These are phyloP conservation scores for Holotrichia oblita DNA, from an alignment of 1,140 invertebrate genomes.

Conservation along the genomic window DNA sequence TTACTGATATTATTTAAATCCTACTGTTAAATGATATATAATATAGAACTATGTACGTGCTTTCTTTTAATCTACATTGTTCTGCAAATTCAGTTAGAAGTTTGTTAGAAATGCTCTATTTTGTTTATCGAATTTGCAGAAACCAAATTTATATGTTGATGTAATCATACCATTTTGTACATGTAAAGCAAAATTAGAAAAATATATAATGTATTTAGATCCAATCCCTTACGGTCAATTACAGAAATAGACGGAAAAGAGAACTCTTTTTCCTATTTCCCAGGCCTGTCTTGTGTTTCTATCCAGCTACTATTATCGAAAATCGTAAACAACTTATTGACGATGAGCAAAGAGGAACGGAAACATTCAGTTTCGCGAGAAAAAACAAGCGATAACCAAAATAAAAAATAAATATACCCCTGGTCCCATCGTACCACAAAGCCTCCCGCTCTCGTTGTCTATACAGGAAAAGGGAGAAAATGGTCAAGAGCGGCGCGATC, in stretches of 20 bases:
- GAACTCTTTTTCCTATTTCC: neutral
- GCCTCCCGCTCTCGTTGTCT: neutral
- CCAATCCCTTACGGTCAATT: neutral
- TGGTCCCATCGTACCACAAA: neutral
- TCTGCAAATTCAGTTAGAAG: too few species aligned
- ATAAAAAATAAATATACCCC: conserved; percentile 12
- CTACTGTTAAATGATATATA: too few species aligned
- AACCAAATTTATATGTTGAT: too few species aligned
- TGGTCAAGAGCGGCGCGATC: conserved; percentile 49
- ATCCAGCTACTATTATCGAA: conserved; percentile 1
- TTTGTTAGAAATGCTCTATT: too few species aligned
- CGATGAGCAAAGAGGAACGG: neutral
- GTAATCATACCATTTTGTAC: neutral
- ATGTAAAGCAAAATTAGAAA: neutral
- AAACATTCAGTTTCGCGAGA: neutral
- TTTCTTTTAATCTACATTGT: too few species aligned
- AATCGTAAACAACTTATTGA: conserved; percentile 31
- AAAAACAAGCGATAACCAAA: conserved; percentile 18
- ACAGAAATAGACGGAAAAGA: neutral
- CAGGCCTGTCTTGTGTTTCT: neutral
- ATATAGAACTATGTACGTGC: too few species aligned
- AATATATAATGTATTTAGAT: neutral
- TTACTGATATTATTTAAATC: too few species aligned
- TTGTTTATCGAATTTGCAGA: too few species aligned
- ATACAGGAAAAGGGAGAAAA: conserved; percentile 27